Base-by-base conservation (phyloP, 2,888 invertebrate species). In the Polyommatus iphigenia region DNA sequence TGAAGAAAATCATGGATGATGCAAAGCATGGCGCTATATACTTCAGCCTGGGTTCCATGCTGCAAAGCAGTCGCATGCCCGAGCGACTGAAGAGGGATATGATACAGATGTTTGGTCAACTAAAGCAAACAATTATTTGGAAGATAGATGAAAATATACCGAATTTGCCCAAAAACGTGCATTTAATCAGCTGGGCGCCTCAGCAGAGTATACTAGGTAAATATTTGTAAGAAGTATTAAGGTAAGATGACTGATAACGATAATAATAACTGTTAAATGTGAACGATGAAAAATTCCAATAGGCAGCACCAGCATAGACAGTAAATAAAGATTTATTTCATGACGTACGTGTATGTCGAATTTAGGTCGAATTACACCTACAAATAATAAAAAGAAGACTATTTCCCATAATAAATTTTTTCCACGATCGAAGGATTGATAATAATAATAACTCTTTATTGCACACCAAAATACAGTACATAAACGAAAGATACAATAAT, bases 41-140 rank as follows among this genome's bases (percentile, higher is more conserved):
- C 77, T 78, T 79, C 29, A 78, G 81, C 72, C 67, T 78, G 81
- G 76, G 79, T 62, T 76, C 81, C 62, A 46, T 79, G 78, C 32
- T 80, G 10, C 73, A 73, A n/a, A 80, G 79, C 46, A 83, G 82
- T 77, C 82, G 85, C 36, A 82, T 90, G 76, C 86, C 89, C 0
- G 82, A 81, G 1, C 54, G 81, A 13, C 72, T 90, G 77, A 85
- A 83, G 2, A 79, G 79, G 0, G 84, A 80, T 6, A 80, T 91
- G 3, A 71, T 91, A 0, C 81, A 87, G 54, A 79, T 87, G 59
- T 89, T 90, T 72, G 84, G 85, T 0, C 82, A 85, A 79, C 80
- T 91, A 0, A 86, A 90, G 75, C 86, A 89, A 78, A 87, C 87
- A 2, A 86, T 91, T 0, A 85, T 91, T 73, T 91, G 91, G 91